Percentiles rank a stretch among this genome's conserved stretches.
Evolutionary conservation across 2,113 vertebrate species (phyloP).

Genomic region (Cepphus grylle): DNA sequence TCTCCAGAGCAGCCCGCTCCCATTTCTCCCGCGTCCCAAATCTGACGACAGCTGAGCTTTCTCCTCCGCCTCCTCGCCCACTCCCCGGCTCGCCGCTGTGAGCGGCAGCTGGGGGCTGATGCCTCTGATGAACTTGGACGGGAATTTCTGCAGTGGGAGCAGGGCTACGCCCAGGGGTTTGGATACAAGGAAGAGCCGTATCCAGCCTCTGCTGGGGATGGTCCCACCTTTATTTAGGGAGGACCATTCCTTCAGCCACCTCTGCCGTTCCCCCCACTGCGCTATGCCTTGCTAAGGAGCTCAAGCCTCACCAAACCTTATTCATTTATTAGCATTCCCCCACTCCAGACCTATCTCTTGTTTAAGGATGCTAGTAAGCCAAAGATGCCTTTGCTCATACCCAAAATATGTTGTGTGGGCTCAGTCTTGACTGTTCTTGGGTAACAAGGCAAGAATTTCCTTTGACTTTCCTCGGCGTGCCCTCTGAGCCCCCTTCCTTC

Average conservation of each 20-base stretch:
- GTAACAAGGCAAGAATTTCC: not conserved
- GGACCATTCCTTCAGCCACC: not conserved
- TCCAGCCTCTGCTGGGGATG: not conserved
- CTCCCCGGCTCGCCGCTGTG: accelerated
- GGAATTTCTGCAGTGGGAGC: not conserved
- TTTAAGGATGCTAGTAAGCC: not conserved
- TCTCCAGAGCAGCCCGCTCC: not conserved
- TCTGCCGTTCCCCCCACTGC: not conserved
- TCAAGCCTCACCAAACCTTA: not conserved
- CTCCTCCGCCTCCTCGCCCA: not conserved
- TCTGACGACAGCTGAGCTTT: not conserved
- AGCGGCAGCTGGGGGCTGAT: accelerated
- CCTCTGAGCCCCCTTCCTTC: not conserved
- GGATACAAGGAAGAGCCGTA: not conserved
- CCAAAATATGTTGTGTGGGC: not conserved
- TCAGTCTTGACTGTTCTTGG: not conserved
- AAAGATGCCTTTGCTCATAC: not conserved
- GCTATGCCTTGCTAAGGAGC: not conserved
- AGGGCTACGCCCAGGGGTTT: not conserved
- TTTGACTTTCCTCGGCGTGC: not conserved
- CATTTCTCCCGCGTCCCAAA: not conserved
- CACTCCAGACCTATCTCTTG: not conserved
- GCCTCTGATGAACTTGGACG: not conserved
- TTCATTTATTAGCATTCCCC: not conserved
- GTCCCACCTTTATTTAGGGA: not conserved